Evolutionary conservation across 2,888 invertebrate genomes (phyloP), one percentile per base, ranked within the genome.

Genomic region (Euzophera pinguis): DNA sequence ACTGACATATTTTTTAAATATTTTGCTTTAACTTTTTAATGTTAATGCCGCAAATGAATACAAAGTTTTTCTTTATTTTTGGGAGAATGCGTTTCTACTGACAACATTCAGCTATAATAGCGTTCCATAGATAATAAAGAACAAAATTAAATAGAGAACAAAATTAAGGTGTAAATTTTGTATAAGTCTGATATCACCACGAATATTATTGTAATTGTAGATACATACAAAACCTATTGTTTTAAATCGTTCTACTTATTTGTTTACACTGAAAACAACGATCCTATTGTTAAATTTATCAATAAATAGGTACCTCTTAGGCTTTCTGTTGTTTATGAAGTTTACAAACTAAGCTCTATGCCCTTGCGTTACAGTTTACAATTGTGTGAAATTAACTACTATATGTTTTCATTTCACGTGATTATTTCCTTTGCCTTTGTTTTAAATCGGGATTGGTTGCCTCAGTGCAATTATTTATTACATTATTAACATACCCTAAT

Each of bases 221-320:
- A 22, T 22, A 22, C 22, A 22, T 12, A n/a, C 12, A 14, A 9
- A 14, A 45, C 14, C 6, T 29, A 45, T 45, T 32, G 45, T 45
- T 45, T 13, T 45, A 34, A 45, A 34, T 62, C 62, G 57, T 64
- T 12, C 39, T 39, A 45, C 16, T 32, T 32, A 32, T 45, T 45
- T 45, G 16, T 45, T 45, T 45, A 32, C 32, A 27, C 13, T 13
- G 13, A 27, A 9, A 43, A 45, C 42, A 45, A 45, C 45, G 12
- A 16, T 45, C 63, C 70, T 71, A 73, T 73, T 73, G 73, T 73
- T 72, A 64, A 61, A 62, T 65, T 69, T 66, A 68, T 71, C 69
- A 74, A 74, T 73, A 71, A 73, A 74, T 72, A 32, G 32, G 71
- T 71, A 68, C 70, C 67, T 64, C 7, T 65, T 61, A 10, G 42